A percentile compares a stretch with the other conserved stretches of the same genome.
These are phyloP conservation scores for Mesembrinibis cayennensis DNA, from an alignment of 2,113 vertebrate species.

Conservation along the genomic window DNA sequence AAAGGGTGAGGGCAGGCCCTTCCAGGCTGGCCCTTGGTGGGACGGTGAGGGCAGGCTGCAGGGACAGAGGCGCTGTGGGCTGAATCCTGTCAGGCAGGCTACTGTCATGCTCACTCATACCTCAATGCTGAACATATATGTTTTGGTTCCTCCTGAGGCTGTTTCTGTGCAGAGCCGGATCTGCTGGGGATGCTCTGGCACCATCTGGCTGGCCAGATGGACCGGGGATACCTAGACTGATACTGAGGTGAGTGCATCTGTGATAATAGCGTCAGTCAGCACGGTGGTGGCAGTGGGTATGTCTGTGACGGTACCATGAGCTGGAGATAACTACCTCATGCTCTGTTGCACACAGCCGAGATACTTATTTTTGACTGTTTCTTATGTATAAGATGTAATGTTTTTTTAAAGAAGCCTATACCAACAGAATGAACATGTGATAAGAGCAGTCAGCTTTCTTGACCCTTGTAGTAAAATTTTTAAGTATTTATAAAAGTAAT, in stretches of 20 bases:
- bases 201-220: background rate
- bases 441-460: background rate
- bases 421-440: background rate
- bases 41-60: background rate
- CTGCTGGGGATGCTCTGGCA: background rate
- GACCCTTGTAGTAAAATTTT: background rate
- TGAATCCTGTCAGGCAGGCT: background rate
- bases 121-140: background rate
- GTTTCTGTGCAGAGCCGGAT: background rate
- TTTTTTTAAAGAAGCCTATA: background rate
- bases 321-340: background rate
- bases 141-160: background rate
- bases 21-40: background rate
- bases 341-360: background rate
- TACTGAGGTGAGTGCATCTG: background rate
- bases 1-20: background rate
- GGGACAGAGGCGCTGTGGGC: background rate
- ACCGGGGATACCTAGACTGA: background rate
- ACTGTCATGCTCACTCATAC: background rate
- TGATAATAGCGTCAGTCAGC: accelerated
- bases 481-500: background rate
- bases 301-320: accelerated
- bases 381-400: no score
- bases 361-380: no score
- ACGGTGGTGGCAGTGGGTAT: accelerated